Base-by-base conservation (phyloP, 1,140 invertebrate genomes). In the Proales similis region DNA sequence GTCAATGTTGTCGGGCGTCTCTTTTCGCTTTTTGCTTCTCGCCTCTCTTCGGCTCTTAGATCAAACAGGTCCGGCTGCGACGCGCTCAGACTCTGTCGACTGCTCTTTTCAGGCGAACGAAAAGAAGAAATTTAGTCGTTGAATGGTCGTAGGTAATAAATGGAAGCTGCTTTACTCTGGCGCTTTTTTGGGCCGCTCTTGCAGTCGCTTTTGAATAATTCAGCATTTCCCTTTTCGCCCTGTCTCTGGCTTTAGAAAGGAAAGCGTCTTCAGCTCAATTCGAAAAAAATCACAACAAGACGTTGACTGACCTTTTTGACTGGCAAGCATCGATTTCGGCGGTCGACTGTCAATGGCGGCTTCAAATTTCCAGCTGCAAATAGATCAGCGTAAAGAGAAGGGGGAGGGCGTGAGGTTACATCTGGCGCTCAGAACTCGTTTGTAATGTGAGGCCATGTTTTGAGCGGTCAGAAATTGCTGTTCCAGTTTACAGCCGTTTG, bases 401-500 rank as follows among this genome's bases (percentile, higher is more conserved):
- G 9, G 9, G 12, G 1, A n/a, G 24, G 14, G 26, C 33, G 27
- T 39, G n/a, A 27, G 19, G 2, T 53, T 47, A 53, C 48, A 12
- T 43, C 45, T 57, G 14, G 51, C 51, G 22, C 30, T 42, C 9
- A 42, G 26, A 7, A 57, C 29, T 57, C 14, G 17, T 42, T 36
- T 57, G 22, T 57, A 57, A 57, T 57, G 51, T 2, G 51, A 57
- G n/a, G 51, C 36, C 36, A 57, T 12, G 4, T 57, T 57, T 12
- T 57, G 51, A 19, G 51, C 51, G 14, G 51, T 57, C 9, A 57
- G 39, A 26, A 57, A 57, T 39, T 57, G 51, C 11, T 57, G 39
- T 26, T 42, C 51, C 4, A 57, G 38, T 42, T 57, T 57, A 42
- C 51, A 57, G 22, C 51, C 45, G 12, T 57, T 42, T 14, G 51